These are phyloP conservation scores for Berghia stephanieae DNA, from an alignment of 1,140 invertebrate species.

Conservation along the genomic window DNA sequence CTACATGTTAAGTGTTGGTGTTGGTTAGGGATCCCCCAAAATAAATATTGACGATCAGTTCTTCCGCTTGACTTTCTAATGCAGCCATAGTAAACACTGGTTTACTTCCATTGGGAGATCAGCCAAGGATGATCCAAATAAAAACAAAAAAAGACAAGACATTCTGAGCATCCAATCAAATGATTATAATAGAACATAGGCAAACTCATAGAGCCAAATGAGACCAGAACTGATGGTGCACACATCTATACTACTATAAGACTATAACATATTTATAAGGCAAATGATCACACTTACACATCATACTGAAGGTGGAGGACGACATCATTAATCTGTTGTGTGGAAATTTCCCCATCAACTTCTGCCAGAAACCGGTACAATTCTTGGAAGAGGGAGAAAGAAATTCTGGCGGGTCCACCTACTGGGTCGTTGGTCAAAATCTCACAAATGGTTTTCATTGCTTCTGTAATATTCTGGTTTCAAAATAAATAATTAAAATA, in stretches of 20 bases:
- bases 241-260: background rate
- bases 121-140: too few species aligned
- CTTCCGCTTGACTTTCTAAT: too few species aligned
- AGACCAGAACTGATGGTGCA: too few species aligned
- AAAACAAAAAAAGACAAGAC: too few species aligned
- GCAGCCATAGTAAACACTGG: too few species aligned
- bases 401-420: slow-evolving; percentile 80
- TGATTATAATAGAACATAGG: too few species aligned
- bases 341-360: slow-evolving; percentile 73
- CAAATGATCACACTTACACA: slow-evolving; percentile 57
- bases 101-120: too few species aligned
- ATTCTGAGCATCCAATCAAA: too few species aligned
- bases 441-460: slow-evolving; percentile 84
- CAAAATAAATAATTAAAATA: slow-evolving; percentile 29
- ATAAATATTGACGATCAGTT: too few species aligned
- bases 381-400: slow-evolving; percentile 73
- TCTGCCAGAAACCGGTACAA: slow-evolving; percentile 77
- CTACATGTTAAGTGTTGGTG: too few species aligned
- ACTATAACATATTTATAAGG: background rate
- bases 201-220: too few species aligned
- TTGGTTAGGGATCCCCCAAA: too few species aligned
- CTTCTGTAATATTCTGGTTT: slow-evolving; percentile 79
- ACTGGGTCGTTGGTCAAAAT: slow-evolving; percentile 83
- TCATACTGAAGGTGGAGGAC: slow-evolving; percentile 61
- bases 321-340: slow-evolving; percentile 63